Evolutionary conservation across 2,797 vertebrate species (phyloP).

Genomic region (Darevskia mixta): DNA sequence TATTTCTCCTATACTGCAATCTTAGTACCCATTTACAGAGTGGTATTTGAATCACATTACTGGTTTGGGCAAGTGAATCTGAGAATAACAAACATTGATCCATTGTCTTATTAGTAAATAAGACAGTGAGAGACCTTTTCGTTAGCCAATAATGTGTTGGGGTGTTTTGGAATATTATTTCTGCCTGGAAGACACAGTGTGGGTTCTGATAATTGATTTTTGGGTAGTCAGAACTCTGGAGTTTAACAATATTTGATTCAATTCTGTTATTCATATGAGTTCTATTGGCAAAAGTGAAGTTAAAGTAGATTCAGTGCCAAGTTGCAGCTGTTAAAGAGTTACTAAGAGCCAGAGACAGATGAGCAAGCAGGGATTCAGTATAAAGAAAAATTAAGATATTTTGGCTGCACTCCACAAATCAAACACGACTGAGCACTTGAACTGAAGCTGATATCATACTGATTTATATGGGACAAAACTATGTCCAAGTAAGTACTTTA

Average conservation of each 20-base stretch:
- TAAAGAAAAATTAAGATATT: conserved; percentile 27
- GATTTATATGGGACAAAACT: background rate
- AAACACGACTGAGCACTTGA: background rate
- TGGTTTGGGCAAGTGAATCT: background rate
- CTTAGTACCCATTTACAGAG: background rate
- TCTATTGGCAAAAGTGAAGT: conserved; percentile 15
- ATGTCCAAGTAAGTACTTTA: background rate
- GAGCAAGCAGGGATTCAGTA: conserved; percentile 9
- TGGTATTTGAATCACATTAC: background rate
- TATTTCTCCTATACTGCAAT: background rate
- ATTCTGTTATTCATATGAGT: background rate
- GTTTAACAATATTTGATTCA: background rate
- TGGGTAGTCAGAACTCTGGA: background rate
- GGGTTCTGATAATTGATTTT: background rate
- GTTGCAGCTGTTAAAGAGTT: conserved; percentile 24
- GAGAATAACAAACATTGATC: background rate
- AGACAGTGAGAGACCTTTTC: background rate
- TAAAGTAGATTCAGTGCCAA: conserved; percentile 28
- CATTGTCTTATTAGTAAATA: background rate
- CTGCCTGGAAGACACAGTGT: background rate
- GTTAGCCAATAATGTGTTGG: background rate
- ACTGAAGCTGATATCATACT: conserved; percentile 3
- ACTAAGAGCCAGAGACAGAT: conserved; percentile 25
- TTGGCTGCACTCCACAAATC: conserved; percentile 10
- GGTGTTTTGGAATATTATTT: background rate